Evolutionary conservation across 2,888 invertebrate species (phyloP).

Genomic region (Himalopsyche tibetana): DNA sequence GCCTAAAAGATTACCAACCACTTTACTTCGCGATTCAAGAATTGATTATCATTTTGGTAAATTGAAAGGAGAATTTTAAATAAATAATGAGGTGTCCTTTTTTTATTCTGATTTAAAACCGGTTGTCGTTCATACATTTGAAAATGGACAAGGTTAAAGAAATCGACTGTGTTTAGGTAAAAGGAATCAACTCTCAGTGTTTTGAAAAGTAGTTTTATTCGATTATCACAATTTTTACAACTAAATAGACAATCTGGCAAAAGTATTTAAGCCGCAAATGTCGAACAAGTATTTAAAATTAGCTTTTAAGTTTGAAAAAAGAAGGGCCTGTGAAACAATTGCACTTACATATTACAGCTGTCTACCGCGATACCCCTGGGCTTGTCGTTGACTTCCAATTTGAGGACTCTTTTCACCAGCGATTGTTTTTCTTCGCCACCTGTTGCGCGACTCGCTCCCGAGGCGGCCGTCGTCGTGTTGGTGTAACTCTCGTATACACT

Average conservation of each 20-base stretch:
- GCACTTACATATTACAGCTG: conserved; percentile 81
- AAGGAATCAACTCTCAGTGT: not conserved
- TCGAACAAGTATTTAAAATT: no score
- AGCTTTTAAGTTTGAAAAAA: not conserved
- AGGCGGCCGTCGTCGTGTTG: conserved; percentile 66
- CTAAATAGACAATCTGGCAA: no score
- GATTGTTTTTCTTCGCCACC: conserved; percentile 64
- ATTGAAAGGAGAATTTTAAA: no score
- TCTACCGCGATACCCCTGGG: conserved; percentile 91
- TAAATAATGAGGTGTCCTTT: no score
- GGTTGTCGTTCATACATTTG: no score
- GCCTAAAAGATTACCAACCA: conserved; percentile 69
- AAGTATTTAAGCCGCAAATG: no score
- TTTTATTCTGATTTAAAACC: no score
- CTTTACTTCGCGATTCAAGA: not conserved
- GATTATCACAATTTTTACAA: no score
- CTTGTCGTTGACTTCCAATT: conserved; percentile 83
- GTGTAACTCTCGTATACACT: conserved; percentile 67
- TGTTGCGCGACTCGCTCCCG: conserved; percentile 67
- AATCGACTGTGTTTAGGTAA: no score
- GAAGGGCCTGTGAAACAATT: not conserved
- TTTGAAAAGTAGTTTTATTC: not conserved
- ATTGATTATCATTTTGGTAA: no score
- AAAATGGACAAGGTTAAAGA: no score
- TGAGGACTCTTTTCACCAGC: conserved; percentile 78